phyloP scores from a whole-genome alignment of 2,113 vertebrate species.

The Semnornis frantzii region DNA sequence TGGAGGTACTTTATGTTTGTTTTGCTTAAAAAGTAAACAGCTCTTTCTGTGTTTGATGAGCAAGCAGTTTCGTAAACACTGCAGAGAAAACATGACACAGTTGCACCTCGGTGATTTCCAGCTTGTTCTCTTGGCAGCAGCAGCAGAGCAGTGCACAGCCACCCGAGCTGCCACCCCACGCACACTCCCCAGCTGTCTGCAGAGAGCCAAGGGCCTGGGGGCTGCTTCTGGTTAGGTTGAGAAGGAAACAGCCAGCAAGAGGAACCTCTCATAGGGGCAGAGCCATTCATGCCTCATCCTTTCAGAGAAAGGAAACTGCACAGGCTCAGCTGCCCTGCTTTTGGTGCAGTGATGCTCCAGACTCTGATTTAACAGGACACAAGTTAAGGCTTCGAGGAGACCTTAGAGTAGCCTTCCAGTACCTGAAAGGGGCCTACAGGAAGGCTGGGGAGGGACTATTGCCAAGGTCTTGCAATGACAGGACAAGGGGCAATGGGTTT shows the following conservation, averaged over 20 bases:
- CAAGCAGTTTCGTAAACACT: conserved; percentile 8
- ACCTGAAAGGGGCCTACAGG: no score
- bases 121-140: neutral
- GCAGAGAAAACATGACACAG: conserved; percentile 3
- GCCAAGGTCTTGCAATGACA: no score
- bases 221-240: neutral
- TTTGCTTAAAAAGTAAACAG: conserved; percentile 38
- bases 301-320: neutral
- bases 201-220: neutral
- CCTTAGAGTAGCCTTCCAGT: no score
- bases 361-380: neutral
- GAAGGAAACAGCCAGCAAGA: neutral
- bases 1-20: conserved; percentile 5
- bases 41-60: conserved; percentile 35
- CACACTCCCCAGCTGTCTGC: accelerated
- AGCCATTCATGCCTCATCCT: neutral
- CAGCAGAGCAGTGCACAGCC: neutral
- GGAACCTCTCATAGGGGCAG: neutral
- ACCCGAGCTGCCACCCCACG: neutral
- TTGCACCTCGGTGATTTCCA: neutral
- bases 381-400: neutral
- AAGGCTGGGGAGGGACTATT: no score
- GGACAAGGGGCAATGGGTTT: no score
- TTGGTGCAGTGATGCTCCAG: neutral
- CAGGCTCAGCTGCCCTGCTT: neutral